Evolutionary conservation across 2,797 vertebrate species (phyloP), one percentile per base, ranked within the genome.

Genomic region (Oryzias dopingdopingensis): DNA sequence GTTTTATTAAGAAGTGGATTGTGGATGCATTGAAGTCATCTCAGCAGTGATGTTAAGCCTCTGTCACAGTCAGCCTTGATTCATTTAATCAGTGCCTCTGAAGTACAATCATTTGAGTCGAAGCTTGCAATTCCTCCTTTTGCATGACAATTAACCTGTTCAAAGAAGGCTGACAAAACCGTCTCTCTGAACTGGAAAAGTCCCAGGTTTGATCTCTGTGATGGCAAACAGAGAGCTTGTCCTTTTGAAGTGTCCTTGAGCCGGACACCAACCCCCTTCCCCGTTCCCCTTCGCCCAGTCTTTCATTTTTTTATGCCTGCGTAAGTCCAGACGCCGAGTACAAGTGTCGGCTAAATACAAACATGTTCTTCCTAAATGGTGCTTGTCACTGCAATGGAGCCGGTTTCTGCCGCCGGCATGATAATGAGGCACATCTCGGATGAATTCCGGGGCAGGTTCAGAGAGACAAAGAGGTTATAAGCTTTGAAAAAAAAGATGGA

Each of bases 131-230:
- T 57, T 51, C 23, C 48, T 47, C 42, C 65, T 17, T 6, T 41
- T 60, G 66, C 63, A 64, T 62, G 18, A 67, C 71, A 66, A 79
- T 74, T 52, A 71, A 68, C 42, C 56, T 66, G 63, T 66, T 64
- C 32, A 44, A 23, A 16, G 22, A 42, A 41, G 52, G 16, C 32
- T 14, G 50, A 13, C 14, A 52, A 45, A 68, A 48, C 2, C 10
- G 46, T 37, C 40, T 16, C 42, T 65, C 29, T 48, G 6, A 49
- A 68, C 7, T 44, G 6, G n/a, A 71, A 52, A 72, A 52, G 56
- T 76, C 47, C 42, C 20, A 0, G 18, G 44, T 71, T 70, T 72
- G 64, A 73, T 67, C 49, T 56, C 15, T 18, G 10, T 47, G 56
- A 72, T 40, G 12, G 14, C 22, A 15, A 32, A 7, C 32, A n/a